phyloP scores from a whole-genome alignment of 1,140 invertebrate species.

The Cyrtorhinus lividipennis region DNA sequence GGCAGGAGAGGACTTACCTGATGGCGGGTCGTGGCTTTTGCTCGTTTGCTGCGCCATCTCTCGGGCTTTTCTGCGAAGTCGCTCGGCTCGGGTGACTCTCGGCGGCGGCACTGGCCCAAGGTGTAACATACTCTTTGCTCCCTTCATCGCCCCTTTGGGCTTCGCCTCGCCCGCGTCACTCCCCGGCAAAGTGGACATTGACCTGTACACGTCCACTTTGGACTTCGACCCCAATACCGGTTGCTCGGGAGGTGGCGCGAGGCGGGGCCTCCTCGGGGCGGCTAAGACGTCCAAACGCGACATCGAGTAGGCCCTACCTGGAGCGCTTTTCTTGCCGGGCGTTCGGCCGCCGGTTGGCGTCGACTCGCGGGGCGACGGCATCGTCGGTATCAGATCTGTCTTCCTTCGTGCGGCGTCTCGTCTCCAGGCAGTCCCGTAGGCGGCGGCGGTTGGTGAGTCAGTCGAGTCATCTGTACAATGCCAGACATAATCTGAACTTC shows the following conservation, averaged over 20 bases:
- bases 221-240: slow-evolving; percentile 27
- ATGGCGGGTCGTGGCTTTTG: slow-evolving; percentile 20
- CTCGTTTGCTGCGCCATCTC: slow-evolving; percentile 27
- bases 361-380: slow-evolving; percentile 54
- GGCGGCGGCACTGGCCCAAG: slow-evolving; percentile 31
- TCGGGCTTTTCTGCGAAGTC: slow-evolving; percentile 36
- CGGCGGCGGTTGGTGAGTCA: slow-evolving; percentile 6
- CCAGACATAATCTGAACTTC: slow-evolving; percentile 9
- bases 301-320: slow-evolving; percentile 74
- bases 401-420: slow-evolving; percentile 46
- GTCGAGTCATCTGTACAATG: slow-evolving; percentile 14
- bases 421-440: slow-evolving; percentile 19
- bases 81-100: slow-evolving; percentile 38
- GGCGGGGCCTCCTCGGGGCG: slow-evolving; percentile 40
- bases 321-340: slow-evolving; percentile 23
- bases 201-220: slow-evolving; percentile 24
- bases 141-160: not conserved
- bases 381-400: slow-evolving; percentile 78
- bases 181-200: slow-evolving; percentile 14
- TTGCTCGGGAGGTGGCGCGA: slow-evolving; percentile 18
- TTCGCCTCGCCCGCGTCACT: not conserved
- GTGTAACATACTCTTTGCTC: slow-evolving; percentile 33
- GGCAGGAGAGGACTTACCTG: slow-evolving; percentile 32
- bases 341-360: not conserved
- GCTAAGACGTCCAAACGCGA: slow-evolving; percentile 72